Evolutionary conservation across 2,797 vertebrate species (phyloP).

Genomic region (Choloepus didactylus): DNA sequence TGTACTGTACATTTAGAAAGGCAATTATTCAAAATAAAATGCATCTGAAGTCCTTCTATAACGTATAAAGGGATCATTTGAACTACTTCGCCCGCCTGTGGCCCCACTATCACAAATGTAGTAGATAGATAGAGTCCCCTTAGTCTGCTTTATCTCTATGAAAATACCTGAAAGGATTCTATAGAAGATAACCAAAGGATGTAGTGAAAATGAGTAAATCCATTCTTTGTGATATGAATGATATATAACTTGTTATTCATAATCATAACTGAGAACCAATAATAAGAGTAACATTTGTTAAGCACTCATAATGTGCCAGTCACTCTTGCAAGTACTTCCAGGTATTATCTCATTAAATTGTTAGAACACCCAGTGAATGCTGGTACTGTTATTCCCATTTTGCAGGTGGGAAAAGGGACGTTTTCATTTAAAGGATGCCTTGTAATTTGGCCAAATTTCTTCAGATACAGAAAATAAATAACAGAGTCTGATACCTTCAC

Average conservation of each 20-base stretch:
- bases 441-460: not conserved
- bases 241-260: not conserved
- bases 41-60: not conserved
- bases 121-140: not conserved
- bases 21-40: slow-evolving; percentile 1
- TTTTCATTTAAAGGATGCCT: not conserved
- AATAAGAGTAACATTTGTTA: not conserved
- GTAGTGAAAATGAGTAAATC: not conserved
- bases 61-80: not conserved
- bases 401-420: not conserved
- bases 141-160: not conserved
- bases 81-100: not conserved
- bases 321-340: not conserved
- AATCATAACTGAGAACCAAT: slow-evolving; percentile 11
- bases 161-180: not conserved
- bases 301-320: not conserved
- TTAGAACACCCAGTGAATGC: not conserved
- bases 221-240: not conserved
- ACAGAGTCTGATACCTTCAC: too few relatives aligned
- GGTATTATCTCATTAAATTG: not conserved
- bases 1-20: slow-evolving; percentile 21
- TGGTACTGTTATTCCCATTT: not conserved
- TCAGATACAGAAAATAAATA: not conserved
- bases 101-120: not conserved
- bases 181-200: not conserved